Base-by-base conservation (phyloP, 2,113 vertebrate species). In the Chelonoidis abingdonii region DNA sequence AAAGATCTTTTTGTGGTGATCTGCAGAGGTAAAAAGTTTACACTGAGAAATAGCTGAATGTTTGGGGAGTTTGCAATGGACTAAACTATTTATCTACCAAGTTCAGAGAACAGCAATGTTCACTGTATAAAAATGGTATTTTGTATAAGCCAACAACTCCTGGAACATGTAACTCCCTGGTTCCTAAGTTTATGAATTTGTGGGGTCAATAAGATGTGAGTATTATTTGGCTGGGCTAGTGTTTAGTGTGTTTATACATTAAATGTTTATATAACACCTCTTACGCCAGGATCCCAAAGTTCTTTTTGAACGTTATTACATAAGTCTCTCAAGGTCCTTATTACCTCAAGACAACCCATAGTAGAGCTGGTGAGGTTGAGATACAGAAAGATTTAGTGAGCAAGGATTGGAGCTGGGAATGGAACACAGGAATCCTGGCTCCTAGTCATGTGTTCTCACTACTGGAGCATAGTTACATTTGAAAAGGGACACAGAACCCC, bases 371-470 rank as follows among this genome's bases (percentile, higher is more conserved):
- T n/a, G n/a, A 72, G 29, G 90, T 87, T 84, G 1, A 89, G 84
- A 90, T 87, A 84, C 94, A 93, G 86, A 93, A 57, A 80, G 88
- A 93, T 94, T 96, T 93, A 84, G 82, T 16, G 82, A 95, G 89
- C 16, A 83, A 92, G 19, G 24, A 54, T 50, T 52, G 54, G 27
- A 59, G 53, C 86, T 85, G 89, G 53, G 82, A 88, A 52, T 0
- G 0, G 41, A 82, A 24, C 56, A 41, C 0, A 17, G 22, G 17
- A 29, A 22, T 41, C 69, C 69, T 38, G 21, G 52, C 44, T 44
- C 90, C 85, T 89, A 57, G 44, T 83, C 82, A 50, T 65, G 56
- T 88, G 78, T 87, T 90, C 56, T 94, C 80, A 90, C 16, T 65
- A 93, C 41, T 0, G 0, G 12, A 62, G 29, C 59, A 56, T 7